Base-by-base conservation (phyloP, 2,888 invertebrate species). In the Microctonus hyperodae region DNA sequence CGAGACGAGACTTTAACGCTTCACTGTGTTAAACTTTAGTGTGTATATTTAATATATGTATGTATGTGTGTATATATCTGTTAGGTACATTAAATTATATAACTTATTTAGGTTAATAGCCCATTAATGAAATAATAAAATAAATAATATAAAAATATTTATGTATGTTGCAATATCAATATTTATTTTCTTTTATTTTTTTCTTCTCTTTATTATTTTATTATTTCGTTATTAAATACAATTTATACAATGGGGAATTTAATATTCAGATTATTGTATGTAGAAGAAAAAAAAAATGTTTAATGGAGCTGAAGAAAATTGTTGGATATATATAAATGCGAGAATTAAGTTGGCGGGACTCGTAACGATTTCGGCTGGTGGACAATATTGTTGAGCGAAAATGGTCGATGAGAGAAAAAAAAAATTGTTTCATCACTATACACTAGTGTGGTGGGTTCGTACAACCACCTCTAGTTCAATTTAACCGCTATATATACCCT, bases 381-480 rank as follows among this genome's bases (percentile, higher is more conserved):
- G 62, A 56, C 57, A 62, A 62, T 66, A 66, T 62, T 66, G 61
- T 37, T 50, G 51, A 64, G 48, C 51, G 25, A 56, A 64, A 62
- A 53, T 59, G 66, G 59, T 57, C 22, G 57, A 60, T 59, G 53
- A 35, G 23, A 28, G 56, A 67, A 61, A 62, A 64, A 64, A 67
- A 61, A 64, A 57, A 22, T 61, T 48, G 48, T n/a, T 16, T 44
- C 16, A n/a, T 44, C 16, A 44, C 20, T 44, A 20, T 44, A 44
- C 44, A n/a, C 7, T 44, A 16, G 16, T 20, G 44, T 20, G 44
- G 44, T 44, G 16, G 16, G 44, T 44, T 44, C 7, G 16, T 16
- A 7, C 0, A 44, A n/a, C 7, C 16, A 16, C 16, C 44, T n/a
- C 10, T 16, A 16, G 44, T 44, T 44, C 44, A 44, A 44, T 16